phyloP scores from a whole-genome alignment of 2,797 vertebrate genomes.

The Sphenodon punctatus region DNA sequence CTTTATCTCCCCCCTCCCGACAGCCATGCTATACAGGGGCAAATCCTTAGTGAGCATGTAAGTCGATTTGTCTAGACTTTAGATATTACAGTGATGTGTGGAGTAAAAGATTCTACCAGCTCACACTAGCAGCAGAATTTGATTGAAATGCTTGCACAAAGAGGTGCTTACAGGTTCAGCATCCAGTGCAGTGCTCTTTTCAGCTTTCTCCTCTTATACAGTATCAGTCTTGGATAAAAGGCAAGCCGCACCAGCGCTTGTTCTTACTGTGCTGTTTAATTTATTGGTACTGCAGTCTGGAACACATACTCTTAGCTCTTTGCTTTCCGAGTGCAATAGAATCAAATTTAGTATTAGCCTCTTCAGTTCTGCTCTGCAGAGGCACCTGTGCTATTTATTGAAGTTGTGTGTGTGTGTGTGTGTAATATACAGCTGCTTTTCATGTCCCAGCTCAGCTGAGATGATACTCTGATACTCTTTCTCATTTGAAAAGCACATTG shows the following conservation, averaged over 20 bases:
- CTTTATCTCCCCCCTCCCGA: no score
- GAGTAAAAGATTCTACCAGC: no score
- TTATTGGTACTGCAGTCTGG: background rate
- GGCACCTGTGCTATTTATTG: background rate
- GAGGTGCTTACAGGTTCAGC: background rate
- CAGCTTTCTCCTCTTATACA: background rate
- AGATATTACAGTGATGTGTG: no score
- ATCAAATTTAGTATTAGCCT: background rate
- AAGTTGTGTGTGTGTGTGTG: no score
- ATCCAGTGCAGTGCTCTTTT: background rate
- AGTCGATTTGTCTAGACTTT: no score
- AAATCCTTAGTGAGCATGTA: no score
- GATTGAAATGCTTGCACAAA: background rate
- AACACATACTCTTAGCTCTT: rapidly evolving
- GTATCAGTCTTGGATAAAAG: background rate
- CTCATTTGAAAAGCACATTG: background rate
- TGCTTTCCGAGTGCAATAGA: background rate
- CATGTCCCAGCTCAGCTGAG: background rate
- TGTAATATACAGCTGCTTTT: background rate
- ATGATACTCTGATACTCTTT: rapidly evolving
- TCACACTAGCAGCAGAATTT: no score
- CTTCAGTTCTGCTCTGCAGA: background rate
- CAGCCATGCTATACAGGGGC: no score
- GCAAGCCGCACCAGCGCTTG: background rate
- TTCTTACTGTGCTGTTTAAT: rapidly evolving